Conservation (phyloP, 2,888 invertebrate species). For the Magallana nippona region DNA sequence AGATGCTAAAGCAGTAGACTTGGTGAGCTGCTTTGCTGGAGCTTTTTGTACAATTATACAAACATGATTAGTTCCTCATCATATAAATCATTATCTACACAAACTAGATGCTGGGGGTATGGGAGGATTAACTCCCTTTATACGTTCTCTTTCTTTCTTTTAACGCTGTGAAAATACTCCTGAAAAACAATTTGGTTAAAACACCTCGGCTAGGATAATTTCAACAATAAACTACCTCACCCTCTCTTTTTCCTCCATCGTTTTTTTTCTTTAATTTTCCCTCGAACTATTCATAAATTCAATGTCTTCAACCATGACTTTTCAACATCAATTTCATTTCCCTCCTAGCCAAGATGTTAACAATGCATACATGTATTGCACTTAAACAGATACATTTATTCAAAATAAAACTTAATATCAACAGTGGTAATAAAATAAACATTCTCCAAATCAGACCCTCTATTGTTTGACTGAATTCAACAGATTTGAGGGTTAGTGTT, state of each 20-base stretch:
- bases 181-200: not conserved
- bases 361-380: not conserved
- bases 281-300: too few species aligned
- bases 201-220: slow-evolving; percentile 12
- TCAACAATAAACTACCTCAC: not conserved
- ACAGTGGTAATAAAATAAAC: not conserved
- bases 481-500: not conserved
- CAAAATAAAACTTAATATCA: not conserved
- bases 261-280: too few species aligned
- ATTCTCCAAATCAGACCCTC: not conserved
- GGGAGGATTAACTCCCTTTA: slow-evolving; percentile 41
- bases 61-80: slow-evolving; percentile 63
- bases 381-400: not conserved
- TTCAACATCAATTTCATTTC: not conserved
- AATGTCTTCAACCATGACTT: not conserved
- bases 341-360: slow-evolving; percentile 17
- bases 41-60: slow-evolving; percentile 74
- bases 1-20: slow-evolving; percentile 93
- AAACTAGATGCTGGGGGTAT: slow-evolving; percentile 18
- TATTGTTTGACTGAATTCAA: not conserved
- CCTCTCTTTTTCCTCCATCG: not conserved
- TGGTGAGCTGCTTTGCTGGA: slow-evolving; percentile 86
- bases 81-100: slow-evolving; percentile 19
- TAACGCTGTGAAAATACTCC: not conserved
- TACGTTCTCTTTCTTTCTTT: not conserved